Conservation (phyloP, 2,797 vertebrate species). For the Amazonetta brasiliensis region DNA sequence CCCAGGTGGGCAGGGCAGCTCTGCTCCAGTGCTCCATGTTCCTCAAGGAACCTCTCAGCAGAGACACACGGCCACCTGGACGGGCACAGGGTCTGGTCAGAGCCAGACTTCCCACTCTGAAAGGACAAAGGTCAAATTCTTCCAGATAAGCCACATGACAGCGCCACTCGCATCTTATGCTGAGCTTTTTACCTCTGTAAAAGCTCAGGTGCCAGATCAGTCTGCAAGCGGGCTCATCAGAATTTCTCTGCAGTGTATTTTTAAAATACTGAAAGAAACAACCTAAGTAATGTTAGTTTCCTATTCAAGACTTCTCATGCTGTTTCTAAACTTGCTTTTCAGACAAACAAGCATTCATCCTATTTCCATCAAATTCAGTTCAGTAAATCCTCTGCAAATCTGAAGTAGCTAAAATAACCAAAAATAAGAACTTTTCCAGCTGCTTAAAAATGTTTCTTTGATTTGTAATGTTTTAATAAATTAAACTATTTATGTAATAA, state of each 20-base stretch:
- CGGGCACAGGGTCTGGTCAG: background rate
- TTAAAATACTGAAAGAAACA: background rate
- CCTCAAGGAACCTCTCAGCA: background rate
- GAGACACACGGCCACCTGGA: background rate
- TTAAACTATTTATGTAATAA: background rate
- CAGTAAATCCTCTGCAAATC: background rate
- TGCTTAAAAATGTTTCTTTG: background rate
- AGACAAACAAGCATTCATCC: background rate
- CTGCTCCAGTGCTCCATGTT: background rate
- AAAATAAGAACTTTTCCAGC: rapidly evolving
- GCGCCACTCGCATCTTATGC: background rate
- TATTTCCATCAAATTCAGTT: background rate
- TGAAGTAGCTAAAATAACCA: background rate
- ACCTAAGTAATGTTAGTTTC: background rate
- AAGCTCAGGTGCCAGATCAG: background rate
- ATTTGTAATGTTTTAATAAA: background rate
- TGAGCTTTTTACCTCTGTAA: background rate
- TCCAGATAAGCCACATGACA: background rate
- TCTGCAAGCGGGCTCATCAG: background rate
- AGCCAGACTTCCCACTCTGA: background rate
- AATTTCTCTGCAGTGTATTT: background rate
- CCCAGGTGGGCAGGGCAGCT: background rate
- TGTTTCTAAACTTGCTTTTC: background rate
- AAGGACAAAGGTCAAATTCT: background rate
- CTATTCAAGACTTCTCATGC: background rate